phyloP scores from a whole-genome alignment of 37 sponge, comb jelly and placozoan species.

The Crambe crambe region DNA sequence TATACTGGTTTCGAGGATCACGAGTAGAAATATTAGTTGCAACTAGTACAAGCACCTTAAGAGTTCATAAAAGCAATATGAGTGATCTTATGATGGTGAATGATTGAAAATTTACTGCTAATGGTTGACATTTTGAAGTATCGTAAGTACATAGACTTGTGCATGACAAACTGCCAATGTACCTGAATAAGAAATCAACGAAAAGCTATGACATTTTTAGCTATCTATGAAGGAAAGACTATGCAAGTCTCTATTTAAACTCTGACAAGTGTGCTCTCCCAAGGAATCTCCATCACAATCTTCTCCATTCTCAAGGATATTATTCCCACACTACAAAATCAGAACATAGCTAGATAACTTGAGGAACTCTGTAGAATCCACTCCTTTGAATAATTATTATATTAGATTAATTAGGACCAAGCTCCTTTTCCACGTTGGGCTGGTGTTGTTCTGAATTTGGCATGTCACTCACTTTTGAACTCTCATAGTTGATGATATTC shows the following conservation, averaged over 20 bases:
- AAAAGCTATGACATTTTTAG: too few relatives aligned
- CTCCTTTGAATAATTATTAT: too few relatives aligned
- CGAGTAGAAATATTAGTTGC: neutral
- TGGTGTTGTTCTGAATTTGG: too few relatives aligned
- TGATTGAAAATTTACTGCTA: slow-evolving; percentile 7
- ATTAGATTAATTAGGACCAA: too few relatives aligned
- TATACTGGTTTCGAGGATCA: neutral
- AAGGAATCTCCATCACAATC: slow-evolving; percentile 17
- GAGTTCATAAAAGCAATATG: too few relatives aligned
- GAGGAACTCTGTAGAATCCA: too few relatives aligned
- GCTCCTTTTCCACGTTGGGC: too few relatives aligned
- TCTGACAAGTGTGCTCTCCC: slow-evolving; percentile 17
- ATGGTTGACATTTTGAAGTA: neutral
- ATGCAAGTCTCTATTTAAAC: slow-evolving; percentile 1
- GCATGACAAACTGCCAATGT: slow-evolving; percentile 4
- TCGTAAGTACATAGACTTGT: neutral
- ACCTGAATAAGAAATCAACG: neutral
- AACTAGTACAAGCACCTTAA: neutral
- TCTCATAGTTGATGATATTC: neutral
- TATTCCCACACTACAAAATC: slow-evolving; percentile 8
- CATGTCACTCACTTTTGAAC: neutral
- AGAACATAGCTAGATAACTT: too few relatives aligned
- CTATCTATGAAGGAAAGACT: too few relatives aligned
- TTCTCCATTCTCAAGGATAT: neutral
- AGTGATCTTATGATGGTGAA: too few relatives aligned